A percentile compares a stretch with the other conserved stretches of the same genome.
phyloP scores from a whole-genome alignment of 53 echinoderm and acorn worm genomes.

The Temnopleurus reevesii region DNA sequence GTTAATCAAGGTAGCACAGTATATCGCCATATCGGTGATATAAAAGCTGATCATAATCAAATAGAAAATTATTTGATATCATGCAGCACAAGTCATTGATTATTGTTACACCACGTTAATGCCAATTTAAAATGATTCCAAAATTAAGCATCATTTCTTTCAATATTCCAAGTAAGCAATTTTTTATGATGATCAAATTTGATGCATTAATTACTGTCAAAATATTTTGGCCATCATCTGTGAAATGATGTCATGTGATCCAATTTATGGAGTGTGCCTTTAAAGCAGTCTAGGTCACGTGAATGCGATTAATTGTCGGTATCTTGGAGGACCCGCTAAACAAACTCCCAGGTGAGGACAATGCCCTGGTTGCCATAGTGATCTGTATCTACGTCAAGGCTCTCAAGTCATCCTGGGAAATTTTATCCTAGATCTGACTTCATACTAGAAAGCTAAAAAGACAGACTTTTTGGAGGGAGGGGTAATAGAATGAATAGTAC shows the following conservation, averaged over 20 bases:
- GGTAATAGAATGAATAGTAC: background rate
- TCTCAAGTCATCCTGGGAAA: background rate
- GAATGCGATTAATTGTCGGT: background rate
- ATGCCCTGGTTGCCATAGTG: conserved; percentile 23
- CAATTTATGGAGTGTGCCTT: background rate
- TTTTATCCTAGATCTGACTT: background rate
- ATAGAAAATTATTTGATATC: no score
- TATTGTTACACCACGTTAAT: no score
- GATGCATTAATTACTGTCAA: background rate
- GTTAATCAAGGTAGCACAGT: no score
- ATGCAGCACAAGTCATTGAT: no score
- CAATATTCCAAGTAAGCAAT: background rate
- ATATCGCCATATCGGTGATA: no score
- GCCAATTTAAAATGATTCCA: no score
- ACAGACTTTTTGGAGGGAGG: background rate
- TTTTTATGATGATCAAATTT: background rate
- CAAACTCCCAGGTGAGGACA: background rate
- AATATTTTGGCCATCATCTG: no score
- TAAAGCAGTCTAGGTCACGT: background rate
- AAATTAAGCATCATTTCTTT: no score
- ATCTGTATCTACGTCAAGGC: conserved; percentile 21
- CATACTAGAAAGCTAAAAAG: background rate
- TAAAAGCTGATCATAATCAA: no score
- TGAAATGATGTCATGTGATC: no score
- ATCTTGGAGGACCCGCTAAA: background rate